Evolutionary conservation across 2,888 invertebrate genomes (phyloP).

Genomic region (Pollenia griseotomentosa): DNA sequence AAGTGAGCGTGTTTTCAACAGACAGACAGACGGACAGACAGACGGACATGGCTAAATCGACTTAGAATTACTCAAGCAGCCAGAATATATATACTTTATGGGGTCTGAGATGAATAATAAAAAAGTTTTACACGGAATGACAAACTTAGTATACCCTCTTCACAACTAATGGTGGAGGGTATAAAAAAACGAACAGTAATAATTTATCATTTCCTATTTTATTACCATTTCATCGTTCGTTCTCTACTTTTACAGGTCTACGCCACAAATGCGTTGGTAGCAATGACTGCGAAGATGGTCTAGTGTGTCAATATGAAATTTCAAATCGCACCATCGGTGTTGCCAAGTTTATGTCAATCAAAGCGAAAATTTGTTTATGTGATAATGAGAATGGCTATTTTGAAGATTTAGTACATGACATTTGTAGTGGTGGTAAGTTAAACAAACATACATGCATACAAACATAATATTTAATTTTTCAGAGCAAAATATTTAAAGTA

Average conservation of each 20-base stretch:
- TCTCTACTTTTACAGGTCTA: conserved; percentile 77
- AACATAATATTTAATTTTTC: neutral
- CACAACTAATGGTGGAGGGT: too few relatives aligned
- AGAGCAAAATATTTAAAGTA: neutral
- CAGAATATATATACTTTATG: too few relatives aligned
- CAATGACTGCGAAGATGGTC: conserved; percentile 87
- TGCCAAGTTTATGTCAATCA: conserved; percentile 83
- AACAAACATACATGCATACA: neutral
- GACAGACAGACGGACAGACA: too few relatives aligned
- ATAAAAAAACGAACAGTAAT: neutral
- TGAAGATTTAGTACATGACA: conserved; percentile 86
- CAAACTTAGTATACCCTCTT: too few relatives aligned
- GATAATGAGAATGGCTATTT: conserved; percentile 87
- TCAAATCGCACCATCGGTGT: conserved; percentile 84
- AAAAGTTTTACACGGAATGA: too few relatives aligned
- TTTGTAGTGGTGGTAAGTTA: conserved; percentile 86
- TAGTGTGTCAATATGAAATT: conserved; percentile 87
- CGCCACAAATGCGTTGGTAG: conserved; percentile 86
- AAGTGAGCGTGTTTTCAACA: too few relatives aligned
- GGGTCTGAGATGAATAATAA: too few relatives aligned
- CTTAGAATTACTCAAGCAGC: too few relatives aligned
- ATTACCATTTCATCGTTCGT: neutral
- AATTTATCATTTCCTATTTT: neutral
- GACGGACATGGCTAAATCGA: too few relatives aligned
- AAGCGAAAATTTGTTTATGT: conserved; percentile 87